Conservation (phyloP, 2,888 invertebrate species). For the Zygothrica quintamaculata region DNA sequence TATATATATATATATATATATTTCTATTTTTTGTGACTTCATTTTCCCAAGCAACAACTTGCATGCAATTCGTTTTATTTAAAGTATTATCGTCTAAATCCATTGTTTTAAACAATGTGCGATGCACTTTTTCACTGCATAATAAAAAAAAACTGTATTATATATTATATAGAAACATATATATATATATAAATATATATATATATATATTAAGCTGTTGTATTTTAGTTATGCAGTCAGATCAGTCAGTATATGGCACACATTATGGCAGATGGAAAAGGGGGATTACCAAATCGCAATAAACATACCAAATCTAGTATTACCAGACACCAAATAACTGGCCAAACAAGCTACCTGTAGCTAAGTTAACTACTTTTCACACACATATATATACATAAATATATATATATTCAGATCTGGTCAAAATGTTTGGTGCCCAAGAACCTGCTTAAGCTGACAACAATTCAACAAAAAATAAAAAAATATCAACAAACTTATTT, state of each 20-base stretch:
- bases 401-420: slow-evolving; percentile 28
- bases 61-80: slow-evolving; percentile 76
- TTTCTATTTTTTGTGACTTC: slow-evolving; percentile 60
- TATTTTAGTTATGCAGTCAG: slow-evolving; percentile 5
- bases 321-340: neutral
- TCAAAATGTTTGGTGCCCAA: slow-evolving; percentile 47
- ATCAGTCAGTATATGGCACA: slow-evolving; percentile 19
- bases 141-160: slow-evolving; percentile 60
- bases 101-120: slow-evolving; percentile 73
- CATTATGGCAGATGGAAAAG: neutral
- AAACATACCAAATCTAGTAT: neutral
- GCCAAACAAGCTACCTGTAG: neutral
- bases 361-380: neutral
- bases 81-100: slow-evolving; percentile 77
- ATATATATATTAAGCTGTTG: slow-evolving; percentile 16
- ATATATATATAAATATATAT: slow-evolving; percentile 20
- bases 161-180: slow-evolving; percentile 43
- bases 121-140: slow-evolving; percentile 71
- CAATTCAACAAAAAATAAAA: slow-evolving; percentile 9
- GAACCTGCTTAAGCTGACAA: slow-evolving; percentile 32
- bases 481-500: slow-evolving; percentile 8
- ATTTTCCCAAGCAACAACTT: slow-evolving; percentile 73
- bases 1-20: slow-evolving; percentile 20
- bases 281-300: neutral
- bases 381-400: neutral